A percentile compares a stretch with the other conserved stretches of the same genome.
Evolutionary conservation across 2,888 invertebrate genomes (phyloP).

Genomic region (Megastigmus dorsalis): DNA sequence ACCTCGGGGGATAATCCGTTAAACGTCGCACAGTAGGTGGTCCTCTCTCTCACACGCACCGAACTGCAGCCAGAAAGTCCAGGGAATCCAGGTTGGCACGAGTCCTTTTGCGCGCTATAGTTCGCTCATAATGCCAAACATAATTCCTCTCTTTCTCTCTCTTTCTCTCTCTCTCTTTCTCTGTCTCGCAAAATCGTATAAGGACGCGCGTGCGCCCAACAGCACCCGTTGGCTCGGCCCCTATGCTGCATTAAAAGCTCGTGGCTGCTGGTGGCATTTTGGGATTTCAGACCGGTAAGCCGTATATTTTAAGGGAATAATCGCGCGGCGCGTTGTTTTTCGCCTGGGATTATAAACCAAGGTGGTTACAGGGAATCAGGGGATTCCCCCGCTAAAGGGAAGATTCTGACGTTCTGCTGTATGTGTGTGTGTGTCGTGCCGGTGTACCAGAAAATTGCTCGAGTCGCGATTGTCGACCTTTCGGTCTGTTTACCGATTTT

Average conservation of each 20-base stretch:
- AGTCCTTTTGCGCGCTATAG: no score
- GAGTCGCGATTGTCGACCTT: conserved; percentile 11
- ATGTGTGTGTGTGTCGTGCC: no score
- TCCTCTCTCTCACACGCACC: conserved; percentile 49
- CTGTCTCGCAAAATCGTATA: no score
- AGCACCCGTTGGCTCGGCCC: neutral
- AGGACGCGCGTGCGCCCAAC: conserved; percentile 57
- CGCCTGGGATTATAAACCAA: conserved; percentile 9
- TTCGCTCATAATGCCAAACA: no score
- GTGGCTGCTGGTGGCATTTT: conserved; percentile 48
- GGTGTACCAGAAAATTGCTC: neutral
- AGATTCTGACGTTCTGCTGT: neutral
- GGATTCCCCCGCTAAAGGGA: conserved; percentile 30
- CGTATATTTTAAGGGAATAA: conserved; percentile 28
- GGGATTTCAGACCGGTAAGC: conserved; percentile 3
- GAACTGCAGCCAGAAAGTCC: no score
- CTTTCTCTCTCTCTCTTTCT: no score
- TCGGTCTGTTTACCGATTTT: conserved; percentile 6
- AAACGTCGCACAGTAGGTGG: conserved; percentile 68
- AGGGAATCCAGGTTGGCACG: neutral
- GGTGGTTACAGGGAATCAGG: conserved; percentile 1
- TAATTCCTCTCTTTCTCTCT: no score
- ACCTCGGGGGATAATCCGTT: conserved; percentile 71
- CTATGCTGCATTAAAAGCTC: conserved; percentile 35
- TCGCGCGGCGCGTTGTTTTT: conserved; percentile 12